phyloP scores from a whole-genome alignment of 2,888 invertebrate species.

The Polydrusus pterygomalis region DNA sequence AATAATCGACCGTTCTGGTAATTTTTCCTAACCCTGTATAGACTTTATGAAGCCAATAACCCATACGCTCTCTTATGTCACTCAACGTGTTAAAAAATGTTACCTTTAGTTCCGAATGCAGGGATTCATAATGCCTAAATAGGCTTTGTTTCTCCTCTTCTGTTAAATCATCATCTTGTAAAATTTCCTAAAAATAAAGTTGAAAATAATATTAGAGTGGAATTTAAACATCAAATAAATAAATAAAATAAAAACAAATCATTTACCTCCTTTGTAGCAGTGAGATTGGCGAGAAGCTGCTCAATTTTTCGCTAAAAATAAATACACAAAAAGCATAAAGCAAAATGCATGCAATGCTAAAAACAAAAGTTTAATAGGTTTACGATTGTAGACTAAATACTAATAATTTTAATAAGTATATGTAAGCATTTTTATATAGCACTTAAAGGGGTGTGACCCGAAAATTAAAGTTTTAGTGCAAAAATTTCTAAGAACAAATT shows the following conservation, averaged over 20 bases:
- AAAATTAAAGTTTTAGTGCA: too few species aligned
- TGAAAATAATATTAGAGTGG: slow-evolving; percentile 6
- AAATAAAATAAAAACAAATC: slow-evolving; percentile 15
- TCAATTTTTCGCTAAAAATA: slow-evolving; percentile 72
- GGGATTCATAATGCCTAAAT: slow-evolving; percentile 83
- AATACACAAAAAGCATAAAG: slow-evolving; percentile 58
- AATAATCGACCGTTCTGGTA: too few species aligned
- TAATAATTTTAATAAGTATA: too few species aligned
- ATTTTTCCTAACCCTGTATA: too few species aligned
- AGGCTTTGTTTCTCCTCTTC: slow-evolving; percentile 80
- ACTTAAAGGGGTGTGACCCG: too few species aligned
- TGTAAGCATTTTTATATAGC: too few species aligned
- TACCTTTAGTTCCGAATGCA: slow-evolving; percentile 82
- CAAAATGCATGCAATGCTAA: slow-evolving; percentile 53
- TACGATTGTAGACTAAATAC: too few species aligned
- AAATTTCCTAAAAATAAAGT: slow-evolving; percentile 60
- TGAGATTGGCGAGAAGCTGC: slow-evolving; percentile 74
- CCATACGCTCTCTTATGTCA: too few species aligned
- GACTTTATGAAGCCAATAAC: too few species aligned
- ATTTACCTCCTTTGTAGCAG: slow-evolving; percentile 73
- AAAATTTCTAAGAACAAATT: too few species aligned
- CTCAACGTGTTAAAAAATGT: slow-evolving; percentile 59
- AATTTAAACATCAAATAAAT: background rate
- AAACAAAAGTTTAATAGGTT: slow-evolving; percentile 6
- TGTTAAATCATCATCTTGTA: slow-evolving; percentile 68